Evolutionary conservation across 2,888 invertebrate genomes (phyloP).

Genomic region (Brenthis hecate): DNA sequence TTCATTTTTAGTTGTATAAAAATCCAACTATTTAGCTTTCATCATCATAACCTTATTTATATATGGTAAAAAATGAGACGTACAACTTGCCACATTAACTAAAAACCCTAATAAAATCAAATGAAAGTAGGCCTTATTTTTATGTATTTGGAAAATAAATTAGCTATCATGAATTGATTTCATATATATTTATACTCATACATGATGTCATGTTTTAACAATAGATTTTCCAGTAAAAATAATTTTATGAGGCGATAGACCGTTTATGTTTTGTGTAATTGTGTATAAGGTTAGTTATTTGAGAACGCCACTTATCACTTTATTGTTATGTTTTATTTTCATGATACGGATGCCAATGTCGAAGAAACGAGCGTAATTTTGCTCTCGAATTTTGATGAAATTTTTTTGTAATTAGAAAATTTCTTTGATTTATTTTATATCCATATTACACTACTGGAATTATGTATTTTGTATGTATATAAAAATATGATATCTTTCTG

Average conservation of each 20-base stretch:
- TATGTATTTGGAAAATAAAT: not conserved
- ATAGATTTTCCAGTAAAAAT: not conserved
- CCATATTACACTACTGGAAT: too few relatives aligned
- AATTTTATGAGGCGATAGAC: not conserved
- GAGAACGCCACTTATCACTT: too few relatives aligned
- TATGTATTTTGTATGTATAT: too few relatives aligned
- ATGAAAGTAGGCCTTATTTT: not conserved
- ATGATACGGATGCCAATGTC: too few relatives aligned
- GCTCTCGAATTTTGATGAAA: too few relatives aligned
- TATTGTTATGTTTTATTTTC: too few relatives aligned
- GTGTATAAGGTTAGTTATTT: not conserved
- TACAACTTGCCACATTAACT: not conserved
- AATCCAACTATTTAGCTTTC: not conserved
- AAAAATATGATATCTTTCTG: too few relatives aligned
- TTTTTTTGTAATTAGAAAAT: too few relatives aligned
- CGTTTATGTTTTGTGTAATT: not conserved
- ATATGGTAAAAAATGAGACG: not conserved
- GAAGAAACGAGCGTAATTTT: too few relatives aligned
- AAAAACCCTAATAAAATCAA: not conserved
- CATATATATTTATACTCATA: too few relatives aligned
- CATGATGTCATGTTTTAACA: not conserved
- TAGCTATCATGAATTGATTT: not conserved
- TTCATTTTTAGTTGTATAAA: constrained; percentile 55
- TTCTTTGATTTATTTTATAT: too few relatives aligned
- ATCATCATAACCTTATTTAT: not conserved